Evolutionary conservation across 2,113 vertebrate genomes (phyloP), one percentile per base, ranked within the genome.

Genomic region (Callopanchax toddi): DNA sequence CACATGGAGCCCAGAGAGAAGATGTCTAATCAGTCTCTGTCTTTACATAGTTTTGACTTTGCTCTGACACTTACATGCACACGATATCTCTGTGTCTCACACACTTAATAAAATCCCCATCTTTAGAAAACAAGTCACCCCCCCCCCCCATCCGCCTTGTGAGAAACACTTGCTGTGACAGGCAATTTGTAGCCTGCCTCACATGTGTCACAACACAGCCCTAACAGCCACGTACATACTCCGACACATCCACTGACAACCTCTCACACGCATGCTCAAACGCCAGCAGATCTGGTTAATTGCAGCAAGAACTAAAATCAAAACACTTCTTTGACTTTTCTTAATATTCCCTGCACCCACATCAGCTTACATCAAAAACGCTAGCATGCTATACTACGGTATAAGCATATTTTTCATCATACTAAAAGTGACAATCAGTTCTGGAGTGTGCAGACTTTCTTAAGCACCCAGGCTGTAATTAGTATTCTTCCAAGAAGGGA

Each of bases 171-270:
- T 76, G 72, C 74, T 79, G 45, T 85, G 86, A 90, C 87, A 85
- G 75, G 78, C 72, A 81, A 86, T 87, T 85, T 89, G 81, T 84
- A 76, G 70, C 32, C 50, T 72, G 74, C 62, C 71, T 78, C 76
- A 81, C 73, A 82, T 79, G 78, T 90, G 86, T 88, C 88, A 89
- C 79, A 88, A 85, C 82, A 85, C 50, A 60, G 65, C 55, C 62
- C 58, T 60, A 65, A 65, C 58, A 78, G 67, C 64, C 61, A 63
- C 48, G 70, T 48, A 50, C 48, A 25, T 55, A 25, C 45, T 58
- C 73, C 76, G 8, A 66, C 45, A 60, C 32, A 48, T 61, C 53
- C 25, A 18, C 37, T 34, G 55, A 75, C 74, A 74, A 62, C 26
- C 18, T 39, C 42, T 76, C 40, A 46, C 36, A 22, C 52, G 67